These are phyloP conservation scores for Perccottus glenii DNA, from an alignment of 2,113 vertebrate species.

Conservation along the genomic window DNA sequence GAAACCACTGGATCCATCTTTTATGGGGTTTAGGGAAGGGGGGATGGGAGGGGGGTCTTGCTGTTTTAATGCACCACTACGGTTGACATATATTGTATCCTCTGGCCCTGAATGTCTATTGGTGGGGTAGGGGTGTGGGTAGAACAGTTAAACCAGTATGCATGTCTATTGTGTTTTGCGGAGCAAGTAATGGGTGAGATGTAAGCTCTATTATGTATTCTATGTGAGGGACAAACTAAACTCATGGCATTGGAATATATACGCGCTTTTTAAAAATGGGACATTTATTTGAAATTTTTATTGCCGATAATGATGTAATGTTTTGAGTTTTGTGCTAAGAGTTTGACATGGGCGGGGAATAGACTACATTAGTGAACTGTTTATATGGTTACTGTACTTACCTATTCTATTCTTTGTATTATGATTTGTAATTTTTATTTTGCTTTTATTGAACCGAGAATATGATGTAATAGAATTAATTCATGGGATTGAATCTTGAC, in stretches of 20 bases:
- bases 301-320: conserved; percentile 75
- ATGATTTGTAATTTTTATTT: conserved; percentile 79
- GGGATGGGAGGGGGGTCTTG: conserved; percentile 14
- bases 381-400: conserved; percentile 80
- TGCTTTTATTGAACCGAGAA: conserved; percentile 78
- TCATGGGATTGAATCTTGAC: conserved; percentile 78
- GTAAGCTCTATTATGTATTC: conserved; percentile 70
- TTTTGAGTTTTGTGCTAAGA: conserved; percentile 77
- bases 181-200: conserved; percentile 62
- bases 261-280: conserved; percentile 64
- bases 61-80: conserved; percentile 64
- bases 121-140: conserved; percentile 31
- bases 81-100: conserved; percentile 62
- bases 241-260: conserved; percentile 65
- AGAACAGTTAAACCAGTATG: conserved; percentile 70
- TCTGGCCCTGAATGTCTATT: conserved; percentile 71
- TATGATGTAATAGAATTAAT: conserved; percentile 77
- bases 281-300: conserved; percentile 61
- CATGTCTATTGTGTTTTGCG: conserved; percentile 78
- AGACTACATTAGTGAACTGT: conserved; percentile 71
- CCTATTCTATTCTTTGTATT: conserved; percentile 78
- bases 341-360: conserved; percentile 55
- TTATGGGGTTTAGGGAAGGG: conserved; percentile 35
- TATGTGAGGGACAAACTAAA: conserved; percentile 67
- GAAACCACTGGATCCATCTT: conserved; percentile 64